Evolutionary conservation across 2,797 vertebrate genomes (phyloP).

Genomic region (Oreochromis mossambicus): DNA sequence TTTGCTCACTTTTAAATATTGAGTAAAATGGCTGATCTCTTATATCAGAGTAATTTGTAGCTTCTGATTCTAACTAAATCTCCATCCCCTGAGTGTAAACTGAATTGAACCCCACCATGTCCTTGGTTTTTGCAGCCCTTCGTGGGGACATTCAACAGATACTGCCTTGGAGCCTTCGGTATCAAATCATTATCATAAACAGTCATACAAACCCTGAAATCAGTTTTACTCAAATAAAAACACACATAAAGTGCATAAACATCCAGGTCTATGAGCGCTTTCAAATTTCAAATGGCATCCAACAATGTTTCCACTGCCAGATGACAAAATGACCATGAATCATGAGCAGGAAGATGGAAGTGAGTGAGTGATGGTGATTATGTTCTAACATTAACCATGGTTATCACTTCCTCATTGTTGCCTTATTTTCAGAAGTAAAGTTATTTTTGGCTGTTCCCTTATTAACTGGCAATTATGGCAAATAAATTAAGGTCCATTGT

Average conservation of each 20-base stretch:
- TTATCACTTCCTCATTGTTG: not conserved
- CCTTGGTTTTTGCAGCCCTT: conserved; percentile 54
- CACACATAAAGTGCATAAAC: not conserved
- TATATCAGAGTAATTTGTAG: not conserved
- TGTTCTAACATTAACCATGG: not conserved
- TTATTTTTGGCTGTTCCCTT: not conserved
- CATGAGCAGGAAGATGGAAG: not conserved
- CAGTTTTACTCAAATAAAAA: not conserved
- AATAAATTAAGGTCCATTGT: not conserved
- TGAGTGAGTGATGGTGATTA: not conserved
- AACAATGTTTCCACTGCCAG: not conserved
- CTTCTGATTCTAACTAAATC: conserved; percentile 2
- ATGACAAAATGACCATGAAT: not conserved
- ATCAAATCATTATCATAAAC: conserved; percentile 18
- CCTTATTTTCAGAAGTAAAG: not conserved
- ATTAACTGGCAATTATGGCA: not conserved
- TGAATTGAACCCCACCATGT: conserved; percentile 21
- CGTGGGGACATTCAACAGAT: conserved; percentile 19
- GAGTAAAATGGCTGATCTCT: not conserved
- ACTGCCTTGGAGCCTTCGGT: conserved; percentile 21
- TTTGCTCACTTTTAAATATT: not conserved
- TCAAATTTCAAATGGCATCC: not conserved
- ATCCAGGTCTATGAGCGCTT: not conserved
- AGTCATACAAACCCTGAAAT: conserved; percentile 25
- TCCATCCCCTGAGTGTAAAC: conserved; percentile 56